These are phyloP conservation scores for Miltochrista miniata DNA, from an alignment of 2,888 invertebrate species.

Conservation along the genomic window DNA sequence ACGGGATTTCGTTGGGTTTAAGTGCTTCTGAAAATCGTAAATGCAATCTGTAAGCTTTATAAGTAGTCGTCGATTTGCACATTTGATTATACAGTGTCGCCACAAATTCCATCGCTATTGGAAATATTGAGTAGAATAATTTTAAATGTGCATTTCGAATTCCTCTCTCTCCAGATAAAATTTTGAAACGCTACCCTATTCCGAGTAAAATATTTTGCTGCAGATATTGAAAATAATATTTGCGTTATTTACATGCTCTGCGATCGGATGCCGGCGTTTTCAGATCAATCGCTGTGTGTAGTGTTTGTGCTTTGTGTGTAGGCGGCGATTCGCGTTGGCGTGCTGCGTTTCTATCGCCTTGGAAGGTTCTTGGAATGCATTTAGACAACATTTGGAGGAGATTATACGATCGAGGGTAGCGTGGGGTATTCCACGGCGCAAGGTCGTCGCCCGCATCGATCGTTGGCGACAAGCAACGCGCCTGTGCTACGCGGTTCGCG, in stretches of 20 bases:
- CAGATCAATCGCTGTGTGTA: not conserved
- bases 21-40: no score
- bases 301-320: not conserved
- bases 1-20: no score
- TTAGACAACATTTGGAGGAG: conserved; percentile 27
- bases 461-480: conserved; percentile 51
- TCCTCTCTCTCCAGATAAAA: no score
- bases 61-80: no score
- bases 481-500: conserved; percentile 45
- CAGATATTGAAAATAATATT: no score
- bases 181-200: no score
- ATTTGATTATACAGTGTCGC: no score
- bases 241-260: not conserved
- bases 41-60: no score
- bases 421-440: conserved; percentile 50
- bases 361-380: conserved; percentile 11
- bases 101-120: no score
- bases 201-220: no score
- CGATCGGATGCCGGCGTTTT: not conserved
- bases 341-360: conserved; percentile 13
- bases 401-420: conserved; percentile 14
- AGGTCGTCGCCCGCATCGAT: conserved; percentile 71
- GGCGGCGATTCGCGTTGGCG: not conserved
- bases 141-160: no score
- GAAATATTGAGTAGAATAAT: no score